A percentile compares a stretch with the other conserved stretches of the same genome.
These are phyloP conservation scores for Poeciliopsis turneri DNA, from an alignment of 2,797 vertebrate species.

Conservation along the genomic window DNA sequence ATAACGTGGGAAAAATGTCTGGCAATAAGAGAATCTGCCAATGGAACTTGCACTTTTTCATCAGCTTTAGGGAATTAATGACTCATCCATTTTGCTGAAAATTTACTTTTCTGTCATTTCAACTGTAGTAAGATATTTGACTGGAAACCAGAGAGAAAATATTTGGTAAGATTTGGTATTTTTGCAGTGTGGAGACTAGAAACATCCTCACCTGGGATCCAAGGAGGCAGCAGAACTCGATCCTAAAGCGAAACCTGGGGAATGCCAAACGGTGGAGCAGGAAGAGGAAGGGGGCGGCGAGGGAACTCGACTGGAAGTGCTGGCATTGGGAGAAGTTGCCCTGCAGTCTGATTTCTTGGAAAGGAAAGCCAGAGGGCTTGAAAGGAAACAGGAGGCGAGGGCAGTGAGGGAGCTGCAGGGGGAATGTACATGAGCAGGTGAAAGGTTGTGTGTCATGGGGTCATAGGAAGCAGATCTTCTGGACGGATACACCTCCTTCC, in stretches of 20 bases:
- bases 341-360: constrained; percentile 67
- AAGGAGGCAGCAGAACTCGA: constrained; percentile 39
- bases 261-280: constrained; percentile 45
- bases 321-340: constrained; percentile 17
- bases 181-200: background rate
- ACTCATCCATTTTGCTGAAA: too few relatives aligned
- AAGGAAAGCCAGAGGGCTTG: constrained; percentile 82
- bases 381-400: constrained; percentile 79
- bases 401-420: constrained; percentile 71
- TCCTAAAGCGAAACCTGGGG: constrained; percentile 48
- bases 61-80: too few relatives aligned
- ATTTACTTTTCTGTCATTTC: too few relatives aligned
- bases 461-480: constrained; percentile 59
- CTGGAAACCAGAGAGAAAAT: too few relatives aligned
- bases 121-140: too few relatives aligned
- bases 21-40: too few relatives aligned
- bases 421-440: constrained; percentile 46
- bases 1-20: too few relatives aligned
- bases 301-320: constrained; percentile 21
- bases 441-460: constrained; percentile 41
- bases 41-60: too few relatives aligned
- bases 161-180: too few relatives aligned
- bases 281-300: constrained; percentile 40
- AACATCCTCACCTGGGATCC: constrained; percentile 71
- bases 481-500: constrained; percentile 89